Base-by-base conservation (phyloP, 2,888 invertebrate species). In the Crocallis elinguaria region DNA sequence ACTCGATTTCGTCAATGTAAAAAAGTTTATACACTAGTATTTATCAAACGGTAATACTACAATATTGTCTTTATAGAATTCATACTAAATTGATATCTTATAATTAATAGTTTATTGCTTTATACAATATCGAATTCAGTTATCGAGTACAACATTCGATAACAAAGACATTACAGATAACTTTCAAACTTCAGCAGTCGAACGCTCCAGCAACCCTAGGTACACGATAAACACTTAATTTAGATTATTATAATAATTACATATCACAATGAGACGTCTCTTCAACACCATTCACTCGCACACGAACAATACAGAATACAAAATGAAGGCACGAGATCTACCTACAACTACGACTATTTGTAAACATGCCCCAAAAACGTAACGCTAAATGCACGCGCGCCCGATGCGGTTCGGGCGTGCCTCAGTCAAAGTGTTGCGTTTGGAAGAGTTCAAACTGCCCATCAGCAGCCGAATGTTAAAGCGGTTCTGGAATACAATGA, bases 261-360 rank as follows among this genome's bases (percentile, higher is more conserved):
- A 91, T 91, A 91, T 91, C 90, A 91, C 90, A 91, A 88, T 90
- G 89, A 88, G 88, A 88, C 88, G 84, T 88, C 86, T 84, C 85
- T 84, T 85, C 82, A 80, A 82, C 82, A 82, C 74, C 77, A 81
- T 79, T 80, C 85, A 87, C 84, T 84, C 85, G 81, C 88, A 88
- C 81, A 82, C 83, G 77, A 82, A 82, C 79, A 83, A 82, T 83
- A 84, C 75, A 79, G 80, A 83, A 79, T 84, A 84, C 77, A 85
- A 84, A 86, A 86, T 84, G 83, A 90, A 91, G 90, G 90, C 90
- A 89, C 89, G 89, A 90, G 88, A 88, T 88, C 89, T 84, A 84
- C 77, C 84, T 86, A 86, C 78, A 74, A 50, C 86, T 88, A 89
- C 81, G 84, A 87, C 86, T 86, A 87, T 72, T 49, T 49, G 79